Evolutionary conservation across 2,888 invertebrate genomes (phyloP).

Genomic region (Hartigia nigra): DNA sequence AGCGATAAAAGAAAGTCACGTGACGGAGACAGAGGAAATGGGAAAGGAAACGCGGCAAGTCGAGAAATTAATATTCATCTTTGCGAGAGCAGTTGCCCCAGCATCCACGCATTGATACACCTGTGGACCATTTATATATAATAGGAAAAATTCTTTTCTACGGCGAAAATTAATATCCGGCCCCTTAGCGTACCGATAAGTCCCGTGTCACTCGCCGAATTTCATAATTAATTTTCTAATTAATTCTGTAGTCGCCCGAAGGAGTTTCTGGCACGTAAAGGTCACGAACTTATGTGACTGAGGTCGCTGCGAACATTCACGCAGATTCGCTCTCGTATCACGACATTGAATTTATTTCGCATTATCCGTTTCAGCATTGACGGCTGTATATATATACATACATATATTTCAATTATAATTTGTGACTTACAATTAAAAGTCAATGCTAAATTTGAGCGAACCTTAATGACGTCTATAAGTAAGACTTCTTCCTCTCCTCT

Average conservation of each 20-base stretch:
- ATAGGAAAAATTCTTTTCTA: background rate
- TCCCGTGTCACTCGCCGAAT: too few relatives aligned
- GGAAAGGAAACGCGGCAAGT: constrained; percentile 18
- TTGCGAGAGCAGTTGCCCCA: constrained; percentile 27
- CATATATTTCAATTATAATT: background rate
- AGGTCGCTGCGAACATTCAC: background rate
- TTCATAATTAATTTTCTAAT: background rate
- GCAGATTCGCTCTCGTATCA: background rate
- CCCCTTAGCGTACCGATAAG: background rate
- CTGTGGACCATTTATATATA: background rate
- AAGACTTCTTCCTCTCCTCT: background rate
- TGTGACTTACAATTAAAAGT: background rate
- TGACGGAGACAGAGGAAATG: background rate
- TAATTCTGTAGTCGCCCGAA: background rate
- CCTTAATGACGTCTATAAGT: background rate
- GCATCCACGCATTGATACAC: constrained; percentile 14
- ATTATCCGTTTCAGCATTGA: background rate
- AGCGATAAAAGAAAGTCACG: background rate
- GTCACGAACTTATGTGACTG: background rate
- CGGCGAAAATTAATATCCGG: background rate
- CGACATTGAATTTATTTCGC: background rate
- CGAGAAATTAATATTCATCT: constrained; percentile 37
- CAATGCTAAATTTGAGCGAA: background rate
- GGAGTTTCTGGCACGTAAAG: background rate
- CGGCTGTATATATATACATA: background rate